Evolutionary conservation across 1,140 invertebrate genomes (phyloP).

Genomic region (Solenopsis fugax): DNA sequence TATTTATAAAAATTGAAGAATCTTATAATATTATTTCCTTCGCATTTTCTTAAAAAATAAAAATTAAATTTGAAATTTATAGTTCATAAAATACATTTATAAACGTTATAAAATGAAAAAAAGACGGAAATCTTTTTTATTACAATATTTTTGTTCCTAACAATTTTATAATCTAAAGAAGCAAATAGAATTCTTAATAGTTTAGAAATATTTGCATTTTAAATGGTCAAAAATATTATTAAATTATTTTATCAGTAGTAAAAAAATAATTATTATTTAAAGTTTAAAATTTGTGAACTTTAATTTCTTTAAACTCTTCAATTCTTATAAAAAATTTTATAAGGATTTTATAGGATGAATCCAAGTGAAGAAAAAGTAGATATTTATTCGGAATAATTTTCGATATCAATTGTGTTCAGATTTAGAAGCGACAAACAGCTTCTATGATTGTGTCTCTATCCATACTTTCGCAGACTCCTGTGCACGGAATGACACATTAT

Average conservation of each 20-base stretch:
- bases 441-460: constrained; percentile 29
- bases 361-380: constrained; percentile 42
- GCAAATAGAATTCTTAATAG: neutral
- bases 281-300: neutral
- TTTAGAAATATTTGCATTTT: neutral
- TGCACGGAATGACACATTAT: constrained; percentile 63
- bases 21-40: neutral
- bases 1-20: neutral
- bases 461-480: constrained; percentile 56
- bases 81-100: neutral
- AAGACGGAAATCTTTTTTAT: neutral
- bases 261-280: neutral
- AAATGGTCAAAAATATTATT: neutral
- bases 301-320: too few relatives aligned
- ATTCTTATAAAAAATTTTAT: too few relatives aligned
- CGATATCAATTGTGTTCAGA: constrained; percentile 79
- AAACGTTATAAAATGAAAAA: neutral
- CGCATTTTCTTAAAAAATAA: neutral
- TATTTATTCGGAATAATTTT: constrained; percentile 79
- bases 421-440: constrained; percentile 54
- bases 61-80: constrained; percentile 1
- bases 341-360: too few relatives aligned
- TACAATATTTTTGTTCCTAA: too few relatives aligned
- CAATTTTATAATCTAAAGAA: neutral
- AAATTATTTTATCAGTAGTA: neutral